phyloP scores from a whole-genome alignment of 2,797 vertebrate species.

The Lagodon rhomboides region DNA sequence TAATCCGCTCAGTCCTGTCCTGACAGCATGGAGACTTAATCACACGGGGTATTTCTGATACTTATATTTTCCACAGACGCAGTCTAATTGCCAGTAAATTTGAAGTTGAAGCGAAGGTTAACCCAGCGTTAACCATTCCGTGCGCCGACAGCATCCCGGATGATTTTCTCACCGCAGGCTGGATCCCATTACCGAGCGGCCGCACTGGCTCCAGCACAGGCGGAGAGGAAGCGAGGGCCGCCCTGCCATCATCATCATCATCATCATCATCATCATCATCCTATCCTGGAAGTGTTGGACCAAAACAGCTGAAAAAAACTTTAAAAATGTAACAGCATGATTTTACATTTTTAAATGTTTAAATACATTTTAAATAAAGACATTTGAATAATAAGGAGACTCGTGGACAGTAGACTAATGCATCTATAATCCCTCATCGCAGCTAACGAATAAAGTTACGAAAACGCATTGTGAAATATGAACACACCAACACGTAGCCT shows the following conservation, averaged over 20 bases:
- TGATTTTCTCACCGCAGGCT: slow-evolving; percentile 74
- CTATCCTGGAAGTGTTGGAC: neutral
- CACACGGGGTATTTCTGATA: slow-evolving; percentile 54
- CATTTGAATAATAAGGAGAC: neutral
- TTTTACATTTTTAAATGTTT: too few relatives aligned
- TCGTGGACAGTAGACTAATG: too few relatives aligned
- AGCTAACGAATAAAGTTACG: neutral
- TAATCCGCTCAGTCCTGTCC: slow-evolving; percentile 20
- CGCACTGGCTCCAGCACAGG: slow-evolving; percentile 26
- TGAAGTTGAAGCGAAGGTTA: slow-evolving; percentile 72
- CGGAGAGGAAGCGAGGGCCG: slow-evolving; percentile 9
- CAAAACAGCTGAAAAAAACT: neutral
- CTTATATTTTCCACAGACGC: slow-evolving; percentile 67
- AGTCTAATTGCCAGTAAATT: slow-evolving; percentile 72
- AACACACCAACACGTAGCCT: neutral
- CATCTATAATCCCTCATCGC: too few relatives aligned
- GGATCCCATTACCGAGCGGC: slow-evolving; percentile 69
- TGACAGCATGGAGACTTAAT: slow-evolving; percentile 35
- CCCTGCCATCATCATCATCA: neutral
- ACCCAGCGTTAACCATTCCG: slow-evolving; percentile 65
- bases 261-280: neutral
- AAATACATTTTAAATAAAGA: too few relatives aligned
- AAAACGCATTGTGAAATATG: neutral
- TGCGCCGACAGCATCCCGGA: slow-evolving; percentile 56
- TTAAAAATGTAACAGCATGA: neutral